Percentiles rank a stretch among this genome's conserved stretches.
These are phyloP conservation scores for Dinoponera quadriceps DNA, from an alignment of 1,140 invertebrate genomes.

Conservation along the genomic window DNA sequence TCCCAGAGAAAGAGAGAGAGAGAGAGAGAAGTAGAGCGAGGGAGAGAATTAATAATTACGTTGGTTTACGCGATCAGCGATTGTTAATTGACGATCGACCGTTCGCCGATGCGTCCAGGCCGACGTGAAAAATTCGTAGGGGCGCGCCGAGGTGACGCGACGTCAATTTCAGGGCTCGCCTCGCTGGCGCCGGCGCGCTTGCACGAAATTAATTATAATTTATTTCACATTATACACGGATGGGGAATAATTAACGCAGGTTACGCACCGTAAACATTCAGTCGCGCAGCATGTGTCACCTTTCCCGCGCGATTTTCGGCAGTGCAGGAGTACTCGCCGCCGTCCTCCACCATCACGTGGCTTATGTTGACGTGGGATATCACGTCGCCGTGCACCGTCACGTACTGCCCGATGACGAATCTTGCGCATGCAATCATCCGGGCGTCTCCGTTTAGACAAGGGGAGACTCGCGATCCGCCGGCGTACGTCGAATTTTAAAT, in stretches of 20 bases:
- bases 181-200: too few relatives aligned
- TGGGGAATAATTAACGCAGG: slow-evolving; percentile 44
- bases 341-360: slow-evolving; percentile 93
- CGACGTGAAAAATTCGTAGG: too few relatives aligned
- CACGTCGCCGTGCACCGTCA: slow-evolving; percentile 93
- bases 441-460: neutral
- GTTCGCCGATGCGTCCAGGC: too few relatives aligned
- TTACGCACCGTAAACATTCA: slow-evolving; percentile 94
- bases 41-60: too few relatives aligned
- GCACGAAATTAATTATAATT: slow-evolving; percentile 29
- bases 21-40: too few relatives aligned
- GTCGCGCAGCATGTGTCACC: slow-evolving; percentile 90
- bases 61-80: too few relatives aligned
- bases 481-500: neutral
- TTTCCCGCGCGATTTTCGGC: slow-evolving; percentile 93
- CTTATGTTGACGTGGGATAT: slow-evolving; percentile 95
- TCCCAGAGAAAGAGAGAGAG: too few relatives aligned
- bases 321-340: slow-evolving; percentile 94
- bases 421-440: slow-evolving; percentile 83
- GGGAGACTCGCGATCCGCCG: neutral
- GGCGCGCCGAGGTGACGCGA: too few relatives aligned
- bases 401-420: slow-evolving; percentile 93
- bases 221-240: slow-evolving; percentile 40
- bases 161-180: too few relatives aligned
- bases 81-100: too few relatives aligned